Evolutionary conservation across 2,113 vertebrate species (phyloP).

Genomic region (Calidris pygmaea): DNA sequence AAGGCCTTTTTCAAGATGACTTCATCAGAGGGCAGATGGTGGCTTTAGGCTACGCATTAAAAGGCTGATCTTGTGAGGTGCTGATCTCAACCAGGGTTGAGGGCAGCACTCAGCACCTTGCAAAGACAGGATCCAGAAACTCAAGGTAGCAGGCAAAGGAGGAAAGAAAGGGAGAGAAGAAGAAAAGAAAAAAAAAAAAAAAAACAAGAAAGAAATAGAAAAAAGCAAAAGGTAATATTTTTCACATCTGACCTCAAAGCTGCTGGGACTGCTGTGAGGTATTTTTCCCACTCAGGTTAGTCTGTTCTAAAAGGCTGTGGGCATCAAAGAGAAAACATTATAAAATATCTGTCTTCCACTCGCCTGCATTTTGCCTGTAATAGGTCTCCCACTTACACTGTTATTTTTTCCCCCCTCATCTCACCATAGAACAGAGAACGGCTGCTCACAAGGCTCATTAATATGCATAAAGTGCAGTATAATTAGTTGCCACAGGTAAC

Average conservation of each 20-base stretch:
- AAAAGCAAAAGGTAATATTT: not conserved
- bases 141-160: not conserved
- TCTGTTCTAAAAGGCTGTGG: conserved; percentile 46
- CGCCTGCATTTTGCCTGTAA: conserved; percentile 61
- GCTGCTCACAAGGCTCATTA: conserved; percentile 72
- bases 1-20: not conserved
- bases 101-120: not conserved
- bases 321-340: conserved; percentile 62
- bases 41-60: not conserved
- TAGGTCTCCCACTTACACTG: conserved; percentile 66
- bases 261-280: conserved; percentile 49
- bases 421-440: conserved; percentile 56
- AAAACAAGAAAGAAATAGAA: not conserved
- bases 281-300: conserved; percentile 31
- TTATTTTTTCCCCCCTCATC: conserved; percentile 61
- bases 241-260: conserved; percentile 62
- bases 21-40: not conserved
- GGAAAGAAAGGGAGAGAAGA: not conserved
- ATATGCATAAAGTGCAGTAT: conserved; percentile 79
- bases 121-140: not conserved
- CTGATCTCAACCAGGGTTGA: not conserved
- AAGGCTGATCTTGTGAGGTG: not conserved
- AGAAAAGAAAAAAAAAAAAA: not conserved
- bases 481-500: conserved; percentile 86
- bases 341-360: conserved; percentile 52